These are phyloP conservation scores for Shargacucullia verbasci DNA, from an alignment of 2,888 invertebrate species.

Conservation along the genomic window DNA sequence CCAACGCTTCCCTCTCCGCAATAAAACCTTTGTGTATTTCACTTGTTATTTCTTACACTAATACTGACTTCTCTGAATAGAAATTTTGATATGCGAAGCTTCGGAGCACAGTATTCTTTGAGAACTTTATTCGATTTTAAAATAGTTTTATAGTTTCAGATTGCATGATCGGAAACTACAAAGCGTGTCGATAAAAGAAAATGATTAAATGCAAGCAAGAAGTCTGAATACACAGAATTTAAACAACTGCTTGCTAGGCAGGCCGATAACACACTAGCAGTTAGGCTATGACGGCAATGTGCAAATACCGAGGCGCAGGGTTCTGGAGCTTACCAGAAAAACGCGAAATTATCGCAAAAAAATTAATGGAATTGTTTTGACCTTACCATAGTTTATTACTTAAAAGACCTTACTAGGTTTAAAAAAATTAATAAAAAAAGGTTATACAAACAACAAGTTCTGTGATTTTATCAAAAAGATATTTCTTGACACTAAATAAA, in stretches of 20 bases:
- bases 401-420: no score
- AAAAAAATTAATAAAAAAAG: no score
- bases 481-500: no score
- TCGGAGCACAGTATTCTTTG: constrained; percentile 7
- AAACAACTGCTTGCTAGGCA: constrained; percentile 34
- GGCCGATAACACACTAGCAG: constrained; percentile 14
- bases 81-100: constrained; percentile 12
- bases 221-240: neutral
- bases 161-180: constrained; percentile 13
- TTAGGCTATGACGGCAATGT: constrained; percentile 10
- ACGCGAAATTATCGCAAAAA: no score
- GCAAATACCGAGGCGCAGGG: neutral
- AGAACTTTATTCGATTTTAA: constrained; percentile 4
- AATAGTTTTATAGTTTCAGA: neutral
- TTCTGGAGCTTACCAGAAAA: no score
- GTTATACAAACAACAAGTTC: no score
- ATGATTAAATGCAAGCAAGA: constrained; percentile 5
- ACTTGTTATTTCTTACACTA: constrained; percentile 31
- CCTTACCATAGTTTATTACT: no score
- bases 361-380: no score
- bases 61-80: constrained; percentile 19
- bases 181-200: constrained; percentile 1
- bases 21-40: constrained; percentile 50
- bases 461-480: no score
- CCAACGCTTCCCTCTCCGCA: constrained; percentile 73